Conservation (phyloP, 2,113 vertebrate species). For the Apaloderma vittatum region DNA sequence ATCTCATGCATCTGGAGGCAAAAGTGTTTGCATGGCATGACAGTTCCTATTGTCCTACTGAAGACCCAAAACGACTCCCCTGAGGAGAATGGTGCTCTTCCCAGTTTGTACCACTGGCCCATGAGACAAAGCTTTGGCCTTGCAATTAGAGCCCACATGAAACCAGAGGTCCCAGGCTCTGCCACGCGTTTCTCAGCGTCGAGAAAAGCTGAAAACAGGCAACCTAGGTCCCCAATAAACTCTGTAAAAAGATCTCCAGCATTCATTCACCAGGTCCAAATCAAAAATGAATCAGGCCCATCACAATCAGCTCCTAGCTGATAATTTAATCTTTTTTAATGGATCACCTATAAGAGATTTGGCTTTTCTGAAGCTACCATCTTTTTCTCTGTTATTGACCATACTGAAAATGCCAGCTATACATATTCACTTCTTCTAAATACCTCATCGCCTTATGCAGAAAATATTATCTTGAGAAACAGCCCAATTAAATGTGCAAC, state of each 20-base stretch:
- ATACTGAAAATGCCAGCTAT: neutral
- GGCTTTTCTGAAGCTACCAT: neutral
- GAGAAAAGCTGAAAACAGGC: neutral
- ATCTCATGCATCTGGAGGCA: neutral
- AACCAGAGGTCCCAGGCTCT: neutral
- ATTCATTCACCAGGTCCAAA: neutral
- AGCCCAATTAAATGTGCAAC: neutral
- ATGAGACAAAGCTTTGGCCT: neutral
- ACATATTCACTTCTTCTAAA: neutral
- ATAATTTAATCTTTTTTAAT: neutral
- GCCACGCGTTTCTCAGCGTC: neutral
- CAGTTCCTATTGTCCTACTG: accelerated
- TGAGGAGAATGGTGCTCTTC: neutral
- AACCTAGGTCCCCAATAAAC: neutral
- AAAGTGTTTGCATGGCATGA: neutral
- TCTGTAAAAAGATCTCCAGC: neutral
- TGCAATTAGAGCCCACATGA: neutral
- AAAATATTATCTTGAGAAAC: neutral
- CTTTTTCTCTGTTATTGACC: neutral
- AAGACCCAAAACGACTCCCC: neutral
- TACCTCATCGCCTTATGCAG: neutral
- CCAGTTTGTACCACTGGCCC: neutral
- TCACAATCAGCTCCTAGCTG: neutral
- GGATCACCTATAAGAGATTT: neutral
- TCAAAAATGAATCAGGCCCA: neutral